Base-by-base conservation (phyloP, 37 sponge, comb jelly and placozoan species). In the Eunapius fragilis region DNA sequence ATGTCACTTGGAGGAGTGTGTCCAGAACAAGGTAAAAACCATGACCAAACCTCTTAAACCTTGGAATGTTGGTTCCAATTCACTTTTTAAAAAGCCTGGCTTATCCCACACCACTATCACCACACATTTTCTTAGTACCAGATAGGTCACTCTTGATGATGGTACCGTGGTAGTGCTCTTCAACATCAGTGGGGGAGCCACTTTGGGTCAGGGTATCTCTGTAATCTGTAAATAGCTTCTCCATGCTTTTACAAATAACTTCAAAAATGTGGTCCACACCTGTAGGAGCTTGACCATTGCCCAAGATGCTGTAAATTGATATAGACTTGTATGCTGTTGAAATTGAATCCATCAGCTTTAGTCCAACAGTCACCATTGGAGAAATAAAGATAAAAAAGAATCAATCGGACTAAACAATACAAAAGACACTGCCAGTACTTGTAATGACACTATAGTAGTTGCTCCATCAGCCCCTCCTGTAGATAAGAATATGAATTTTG, bases 11-110 rank as follows among this genome's bases (percentile, higher is more conserved):
- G 92, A 92, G 22, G 93, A 90, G 69, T 95, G 89, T 27, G 91
- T n/a, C n/a, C n/a, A n/a, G 90, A 26, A 92, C 92, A 22, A 95
- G 37, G 78, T 95, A 95, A 31, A 95, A 92, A 34, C 90, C 93
- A 69, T 80, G 67, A 58, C 96, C 96, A 81, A 92, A 92, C 23
- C 92, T 80, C 27, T 82, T 84, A 33, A 90, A 92, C 2, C 75
- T 33, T n/a, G n/a, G n/a, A 10, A 92, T 85, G 26, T 95, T 89
- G 4, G 68, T 86, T 5, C 86, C 84, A 22, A 90, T 85, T 23
- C 50, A 75, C 14, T 67, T 27, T 14, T 77, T 30, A 85, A 80
- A 67, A 95, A 86, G 0, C 96, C 28, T 47, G 69, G 11, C 86
- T 75, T 17, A 95, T 88, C 0, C 91, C 88, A 79, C 96, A 95